phyloP scores from a whole-genome alignment of 1,140 invertebrate species.

The Drosophila teissieri region DNA sequence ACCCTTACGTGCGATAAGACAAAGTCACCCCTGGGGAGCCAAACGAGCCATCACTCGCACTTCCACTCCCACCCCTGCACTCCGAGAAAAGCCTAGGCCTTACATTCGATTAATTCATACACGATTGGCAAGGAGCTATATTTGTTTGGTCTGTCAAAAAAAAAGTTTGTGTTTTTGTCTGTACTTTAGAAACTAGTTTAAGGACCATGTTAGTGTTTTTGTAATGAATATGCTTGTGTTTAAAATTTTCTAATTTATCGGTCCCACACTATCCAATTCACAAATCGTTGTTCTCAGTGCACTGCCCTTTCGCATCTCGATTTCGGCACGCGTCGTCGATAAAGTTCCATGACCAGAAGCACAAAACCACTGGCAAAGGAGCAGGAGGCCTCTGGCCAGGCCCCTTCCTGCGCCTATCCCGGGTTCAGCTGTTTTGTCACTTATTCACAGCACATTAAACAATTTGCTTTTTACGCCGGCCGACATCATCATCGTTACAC shows the following conservation, averaged over 20 bases:
- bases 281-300: neutral
- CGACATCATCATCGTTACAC: constrained; percentile 56
- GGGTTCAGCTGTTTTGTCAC: constrained; percentile 80
- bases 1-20: constrained; percentile 74
- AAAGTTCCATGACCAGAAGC: constrained; percentile 64
- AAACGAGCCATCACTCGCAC: constrained; percentile 2
- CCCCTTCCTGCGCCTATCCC: neutral
- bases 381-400: constrained; percentile 42
- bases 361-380: constrained; percentile 13
- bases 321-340: constrained; percentile 60
- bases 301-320: constrained; percentile 13
- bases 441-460: constrained; percentile 83
- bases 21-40: constrained; percentile 45
- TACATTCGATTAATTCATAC: neutral
- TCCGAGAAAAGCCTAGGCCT: neutral
- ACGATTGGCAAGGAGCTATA: too few species aligned
- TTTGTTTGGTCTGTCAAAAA: too few species aligned
- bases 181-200: too few species aligned
- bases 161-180: too few species aligned
- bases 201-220: too few species aligned
- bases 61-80: constrained; percentile 2
- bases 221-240: too few species aligned
- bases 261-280: too few species aligned
- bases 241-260: too few species aligned
- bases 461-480: constrained; percentile 81